Percentiles rank a stretch among this genome's conserved stretches.
These are phyloP conservation scores for Murina feae DNA, from an alignment of 2,113 vertebrate species.

Conservation along the genomic window DNA sequence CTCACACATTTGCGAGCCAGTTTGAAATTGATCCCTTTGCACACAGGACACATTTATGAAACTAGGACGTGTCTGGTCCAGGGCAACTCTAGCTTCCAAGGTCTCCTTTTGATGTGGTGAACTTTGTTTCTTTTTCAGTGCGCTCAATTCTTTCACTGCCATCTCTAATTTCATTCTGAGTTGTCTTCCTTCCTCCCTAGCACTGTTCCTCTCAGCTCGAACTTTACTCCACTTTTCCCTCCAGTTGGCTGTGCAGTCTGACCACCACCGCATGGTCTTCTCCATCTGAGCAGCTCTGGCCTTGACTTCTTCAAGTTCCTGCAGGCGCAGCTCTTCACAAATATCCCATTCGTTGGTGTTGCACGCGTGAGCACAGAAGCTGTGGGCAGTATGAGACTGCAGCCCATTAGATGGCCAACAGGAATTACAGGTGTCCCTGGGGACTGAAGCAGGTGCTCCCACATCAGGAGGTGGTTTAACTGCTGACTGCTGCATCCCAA, in stretches of 20 bases:
- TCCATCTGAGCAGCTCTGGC: conserved; percentile 83
- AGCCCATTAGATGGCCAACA: not conserved
- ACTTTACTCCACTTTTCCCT: conserved; percentile 83
- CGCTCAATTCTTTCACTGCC: conserved; percentile 73
- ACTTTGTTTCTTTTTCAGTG: conserved; percentile 71
- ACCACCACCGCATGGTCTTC: conserved; percentile 86
- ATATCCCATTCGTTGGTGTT: conserved; percentile 72
- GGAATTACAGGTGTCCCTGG: not conserved
- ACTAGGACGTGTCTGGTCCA: not conserved
- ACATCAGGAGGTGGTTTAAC: not conserved
- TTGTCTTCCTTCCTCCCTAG: conserved; percentile 77
- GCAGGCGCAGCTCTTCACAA: conserved; percentile 70
- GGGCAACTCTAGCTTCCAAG: not conserved
- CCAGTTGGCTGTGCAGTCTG: conserved; percentile 83
- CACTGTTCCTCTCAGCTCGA: conserved; percentile 80
- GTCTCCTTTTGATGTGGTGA: conserved; percentile 33
- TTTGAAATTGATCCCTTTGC: not conserved
- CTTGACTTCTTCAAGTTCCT: conserved; percentile 79
- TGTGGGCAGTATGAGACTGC: not conserved
- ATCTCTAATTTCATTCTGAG: conserved; percentile 74
- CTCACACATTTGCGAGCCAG: not conserved
- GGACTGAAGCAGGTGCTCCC: not conserved
- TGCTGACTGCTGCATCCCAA: conserved; percentile 22
- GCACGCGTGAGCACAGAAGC: not conserved
- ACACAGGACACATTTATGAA: not conserved